Conservation (phyloP, 2,113 vertebrate genomes). For the Plestiodon gilberti region DNA sequence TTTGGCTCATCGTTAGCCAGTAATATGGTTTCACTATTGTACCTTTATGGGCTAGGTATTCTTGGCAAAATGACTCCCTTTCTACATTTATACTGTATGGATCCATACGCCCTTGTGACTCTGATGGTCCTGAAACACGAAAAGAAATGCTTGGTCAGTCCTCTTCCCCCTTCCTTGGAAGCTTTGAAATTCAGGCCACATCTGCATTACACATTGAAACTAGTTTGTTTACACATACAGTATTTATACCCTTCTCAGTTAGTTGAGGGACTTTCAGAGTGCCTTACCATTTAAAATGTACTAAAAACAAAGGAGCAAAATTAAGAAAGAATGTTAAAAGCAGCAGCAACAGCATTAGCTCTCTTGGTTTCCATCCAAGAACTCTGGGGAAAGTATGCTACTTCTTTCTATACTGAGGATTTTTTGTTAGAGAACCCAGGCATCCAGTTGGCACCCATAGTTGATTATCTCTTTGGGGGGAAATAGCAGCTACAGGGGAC, state of each 20-base stretch:
- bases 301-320: too few relatives aligned
- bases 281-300: too few relatives aligned
- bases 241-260: too few relatives aligned
- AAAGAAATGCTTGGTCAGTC: neutral
- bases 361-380: neutral
- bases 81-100: conserved; percentile 25
- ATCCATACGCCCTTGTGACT: neutral
- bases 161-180: neutral
- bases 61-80: conserved; percentile 63
- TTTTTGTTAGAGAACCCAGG: neutral
- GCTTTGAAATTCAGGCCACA: neutral
- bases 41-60: conserved; percentile 66
- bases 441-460: too few relatives aligned
- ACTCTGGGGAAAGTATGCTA: neutral
- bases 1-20: conserved; percentile 64
- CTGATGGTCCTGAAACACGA: conserved; percentile 24
- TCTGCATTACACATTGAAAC: neutral
- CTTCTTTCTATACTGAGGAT: neutral
- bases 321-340: too few relatives aligned
- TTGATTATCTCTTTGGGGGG: too few relatives aligned
- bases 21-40: conserved; percentile 71
- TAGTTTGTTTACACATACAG: too few relatives aligned
- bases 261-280: too few relatives aligned
- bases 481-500: too few relatives aligned
- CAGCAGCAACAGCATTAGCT: neutral